Evolutionary conservation across 2,113 vertebrate genomes (phyloP).

Genomic region (Sander vitreus): DNA sequence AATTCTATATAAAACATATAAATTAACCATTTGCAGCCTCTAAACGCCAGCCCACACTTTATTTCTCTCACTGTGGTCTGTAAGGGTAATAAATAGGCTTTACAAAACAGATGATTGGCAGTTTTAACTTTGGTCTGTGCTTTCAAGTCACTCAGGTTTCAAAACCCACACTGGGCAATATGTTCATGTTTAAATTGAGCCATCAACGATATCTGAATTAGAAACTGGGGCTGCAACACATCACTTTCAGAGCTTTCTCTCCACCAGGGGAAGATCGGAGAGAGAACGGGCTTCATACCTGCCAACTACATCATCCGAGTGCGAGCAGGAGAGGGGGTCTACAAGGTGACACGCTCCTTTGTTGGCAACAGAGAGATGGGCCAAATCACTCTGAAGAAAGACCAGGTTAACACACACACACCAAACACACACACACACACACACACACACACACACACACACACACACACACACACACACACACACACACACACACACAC

Average conservation of each 20-base stretch:
- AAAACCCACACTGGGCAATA: not conserved
- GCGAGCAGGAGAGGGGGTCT: conserved; percentile 87
- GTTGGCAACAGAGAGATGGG: conserved; percentile 93
- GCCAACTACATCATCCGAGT: conserved; percentile 93
- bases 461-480: not conserved
- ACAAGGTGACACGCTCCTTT: conserved; percentile 90
- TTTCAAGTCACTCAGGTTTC: conserved; percentile 15
- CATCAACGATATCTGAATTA: not conserved
- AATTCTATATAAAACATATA: not conserved
- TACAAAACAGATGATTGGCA: not conserved
- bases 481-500: conserved; percentile 15
- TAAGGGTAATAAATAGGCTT: too few relatives aligned
- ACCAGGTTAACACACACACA: conserved; percentile 84
- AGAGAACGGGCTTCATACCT: conserved; percentile 89
- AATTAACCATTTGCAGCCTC: not conserved
- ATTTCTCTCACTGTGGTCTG: not conserved
- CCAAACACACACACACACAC: not conserved
- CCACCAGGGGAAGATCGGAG: conserved; percentile 88
- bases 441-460: not conserved
- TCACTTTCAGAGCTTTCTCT: not conserved
- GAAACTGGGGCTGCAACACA: not conserved
- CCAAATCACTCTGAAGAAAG: conserved; percentile 94
- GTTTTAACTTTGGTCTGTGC: not conserved
- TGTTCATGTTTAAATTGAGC: not conserved
- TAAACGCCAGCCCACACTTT: not conserved